These are phyloP conservation scores for Schizothorax lantsangensis DNA, from an alignment of 2,797 vertebrate species.

Conservation along the genomic window DNA sequence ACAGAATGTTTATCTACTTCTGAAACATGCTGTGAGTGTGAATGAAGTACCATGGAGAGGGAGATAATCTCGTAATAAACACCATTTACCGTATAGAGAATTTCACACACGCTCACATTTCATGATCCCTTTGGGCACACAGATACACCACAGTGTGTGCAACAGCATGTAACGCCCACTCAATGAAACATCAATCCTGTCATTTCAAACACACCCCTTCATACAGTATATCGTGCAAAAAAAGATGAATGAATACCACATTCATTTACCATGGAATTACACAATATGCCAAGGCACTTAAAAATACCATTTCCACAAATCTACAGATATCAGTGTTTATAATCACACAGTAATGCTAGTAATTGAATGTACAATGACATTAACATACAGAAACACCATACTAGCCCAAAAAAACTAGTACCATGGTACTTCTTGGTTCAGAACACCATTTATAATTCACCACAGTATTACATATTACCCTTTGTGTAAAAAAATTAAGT, in stretches of 20 bases:
- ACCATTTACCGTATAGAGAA: conserved; percentile 44
- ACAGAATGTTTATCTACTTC: conserved; percentile 24
- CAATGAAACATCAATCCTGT: conserved; percentile 38
- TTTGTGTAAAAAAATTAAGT: neutral
- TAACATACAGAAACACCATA: neutral
- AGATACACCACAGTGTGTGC: neutral
- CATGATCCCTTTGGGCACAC: neutral
- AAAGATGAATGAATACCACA: neutral
- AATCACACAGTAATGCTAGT: neutral
- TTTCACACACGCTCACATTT: conserved; percentile 32
- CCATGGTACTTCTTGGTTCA: neutral
- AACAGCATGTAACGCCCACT: conserved; percentile 41
- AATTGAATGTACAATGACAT: neutral
- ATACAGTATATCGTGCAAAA: conserved; percentile 17
- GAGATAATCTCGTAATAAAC: conserved; percentile 52
- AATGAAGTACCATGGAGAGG: conserved; percentile 46
- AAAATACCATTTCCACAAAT: neutral
- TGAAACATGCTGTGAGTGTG: conserved; percentile 39
- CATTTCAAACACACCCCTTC: conserved; percentile 14
- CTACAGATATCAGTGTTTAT: neutral
- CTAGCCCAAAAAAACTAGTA: neutral
- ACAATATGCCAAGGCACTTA: neutral
- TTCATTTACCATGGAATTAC: neutral
- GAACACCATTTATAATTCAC: neutral
- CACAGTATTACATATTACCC: conserved; percentile 1